phyloP scores from a whole-genome alignment of 2,888 invertebrate genomes.

The Dichetophora obliterata region DNA sequence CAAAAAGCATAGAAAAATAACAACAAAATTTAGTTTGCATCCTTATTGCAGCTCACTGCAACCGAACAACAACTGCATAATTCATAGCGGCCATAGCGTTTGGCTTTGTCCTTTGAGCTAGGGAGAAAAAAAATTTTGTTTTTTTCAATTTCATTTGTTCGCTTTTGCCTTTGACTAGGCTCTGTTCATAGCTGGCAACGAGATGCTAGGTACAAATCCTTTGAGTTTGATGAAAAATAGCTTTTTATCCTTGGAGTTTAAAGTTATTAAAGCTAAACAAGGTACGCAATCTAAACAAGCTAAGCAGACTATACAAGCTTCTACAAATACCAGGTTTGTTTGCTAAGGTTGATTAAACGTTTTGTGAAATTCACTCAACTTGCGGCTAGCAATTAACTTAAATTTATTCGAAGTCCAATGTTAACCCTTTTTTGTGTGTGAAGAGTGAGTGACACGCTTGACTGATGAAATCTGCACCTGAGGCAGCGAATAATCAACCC shows the following conservation, averaged over 20 bases:
- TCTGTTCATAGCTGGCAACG: neutral
- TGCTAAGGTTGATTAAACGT: constrained; percentile 36
- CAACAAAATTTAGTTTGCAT: constrained; percentile 1
- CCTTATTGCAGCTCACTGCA: constrained; percentile 16
- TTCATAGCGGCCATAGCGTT: constrained; percentile 8
- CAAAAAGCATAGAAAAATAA: neutral
- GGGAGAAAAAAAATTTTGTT: neutral
- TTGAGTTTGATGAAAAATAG: constrained; percentile 15
- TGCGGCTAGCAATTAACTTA: constrained; percentile 19
- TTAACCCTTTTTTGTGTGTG: constrained; percentile 8
- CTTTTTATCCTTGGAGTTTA: constrained; percentile 26
- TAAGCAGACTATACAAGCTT: neutral
- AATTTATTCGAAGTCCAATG: constrained; percentile 19
- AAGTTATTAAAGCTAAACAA: neutral
- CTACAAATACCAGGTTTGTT: neutral
- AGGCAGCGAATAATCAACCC: neutral
- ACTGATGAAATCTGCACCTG: constrained; percentile 30
- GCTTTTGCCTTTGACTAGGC: constrained; percentile 17
- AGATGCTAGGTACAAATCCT: constrained; percentile 7
- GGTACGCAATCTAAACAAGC: neutral
- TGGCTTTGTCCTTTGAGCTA: constrained; percentile 27
- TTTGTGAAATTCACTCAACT: constrained; percentile 13
- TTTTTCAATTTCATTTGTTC: constrained; percentile 12
- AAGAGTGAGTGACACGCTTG: constrained; percentile 5
- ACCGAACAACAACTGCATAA: constrained; percentile 13